Evolutionary conservation across 2,797 vertebrate genomes (phyloP).

Genomic region (Eulemur rubriventer): DNA sequence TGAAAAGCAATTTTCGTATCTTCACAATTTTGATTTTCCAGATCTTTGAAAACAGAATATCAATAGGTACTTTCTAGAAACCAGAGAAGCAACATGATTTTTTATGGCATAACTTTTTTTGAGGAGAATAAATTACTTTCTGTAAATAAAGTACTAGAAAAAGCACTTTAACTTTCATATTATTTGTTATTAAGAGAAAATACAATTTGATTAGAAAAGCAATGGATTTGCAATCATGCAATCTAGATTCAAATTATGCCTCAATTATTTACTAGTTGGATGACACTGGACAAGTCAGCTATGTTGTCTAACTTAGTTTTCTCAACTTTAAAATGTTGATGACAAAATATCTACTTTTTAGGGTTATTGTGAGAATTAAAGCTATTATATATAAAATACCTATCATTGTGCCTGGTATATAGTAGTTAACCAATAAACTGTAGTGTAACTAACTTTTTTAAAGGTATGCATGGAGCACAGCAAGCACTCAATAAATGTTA

Average conservation of each 20-base stretch:
- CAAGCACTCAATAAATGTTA: background rate
- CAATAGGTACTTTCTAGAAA: constrained; percentile 17
- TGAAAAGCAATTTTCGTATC: background rate
- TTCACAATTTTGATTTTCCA: background rate
- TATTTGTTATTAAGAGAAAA: constrained; percentile 35
- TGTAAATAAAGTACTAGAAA: background rate
- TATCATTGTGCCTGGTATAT: background rate
- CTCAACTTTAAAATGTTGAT: background rate
- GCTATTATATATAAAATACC: background rate
- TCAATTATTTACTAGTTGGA: background rate
- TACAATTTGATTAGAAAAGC: background rate
- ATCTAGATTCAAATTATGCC: background rate
- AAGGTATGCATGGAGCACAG: background rate
- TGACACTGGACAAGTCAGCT: background rate
- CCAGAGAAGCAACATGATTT: background rate
- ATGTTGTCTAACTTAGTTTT: background rate
- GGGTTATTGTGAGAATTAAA: background rate
- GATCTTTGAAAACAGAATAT: background rate
- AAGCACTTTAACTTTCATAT: background rate
- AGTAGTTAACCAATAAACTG: background rate
- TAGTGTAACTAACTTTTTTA: background rate
- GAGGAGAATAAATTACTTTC: background rate
- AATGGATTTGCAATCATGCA: background rate
- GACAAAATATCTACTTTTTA: background rate
- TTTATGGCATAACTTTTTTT: background rate